phyloP scores from a whole-genome alignment of 1,140 invertebrate genomes.

The Theocolax elegans region DNA sequence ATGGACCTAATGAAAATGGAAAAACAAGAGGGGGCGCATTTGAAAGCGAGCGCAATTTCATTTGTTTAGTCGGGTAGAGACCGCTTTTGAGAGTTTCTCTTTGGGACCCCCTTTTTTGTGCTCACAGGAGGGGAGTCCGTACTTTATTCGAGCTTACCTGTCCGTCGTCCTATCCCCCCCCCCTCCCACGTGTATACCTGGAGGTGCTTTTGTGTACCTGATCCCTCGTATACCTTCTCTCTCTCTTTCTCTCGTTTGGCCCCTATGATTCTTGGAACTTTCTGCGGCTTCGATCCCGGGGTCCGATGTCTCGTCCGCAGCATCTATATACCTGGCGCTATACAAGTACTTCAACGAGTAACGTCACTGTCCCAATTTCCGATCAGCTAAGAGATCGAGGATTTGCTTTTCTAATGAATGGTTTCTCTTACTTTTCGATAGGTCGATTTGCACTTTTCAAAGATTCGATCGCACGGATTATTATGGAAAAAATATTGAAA shows the following conservation, averaged over 20 bases:
- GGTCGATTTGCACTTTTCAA: no score
- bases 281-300: background rate
- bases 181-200: background rate
- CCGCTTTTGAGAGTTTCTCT: background rate
- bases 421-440: no score
- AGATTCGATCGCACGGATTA: no score
- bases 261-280: background rate
- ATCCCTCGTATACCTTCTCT: background rate
- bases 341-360: no score
- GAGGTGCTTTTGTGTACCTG: background rate
- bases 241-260: background rate
- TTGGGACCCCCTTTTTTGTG: no score
- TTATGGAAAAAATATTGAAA: no score
- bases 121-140: no score
- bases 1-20: no score
- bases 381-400: no score
- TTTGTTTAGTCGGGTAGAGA: background rate
- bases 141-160: background rate
- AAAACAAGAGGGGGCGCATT: background rate
- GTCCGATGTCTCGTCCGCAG: background rate
- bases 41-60: background rate
- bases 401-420: no score
- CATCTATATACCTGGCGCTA: background rate
- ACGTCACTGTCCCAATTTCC: no score
- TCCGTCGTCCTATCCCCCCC: background rate